Percentiles rank a stretch among this genome's conserved stretches.
phyloP scores from a whole-genome alignment of 2,113 vertebrate species.

The Regulus satrapa region DNA sequence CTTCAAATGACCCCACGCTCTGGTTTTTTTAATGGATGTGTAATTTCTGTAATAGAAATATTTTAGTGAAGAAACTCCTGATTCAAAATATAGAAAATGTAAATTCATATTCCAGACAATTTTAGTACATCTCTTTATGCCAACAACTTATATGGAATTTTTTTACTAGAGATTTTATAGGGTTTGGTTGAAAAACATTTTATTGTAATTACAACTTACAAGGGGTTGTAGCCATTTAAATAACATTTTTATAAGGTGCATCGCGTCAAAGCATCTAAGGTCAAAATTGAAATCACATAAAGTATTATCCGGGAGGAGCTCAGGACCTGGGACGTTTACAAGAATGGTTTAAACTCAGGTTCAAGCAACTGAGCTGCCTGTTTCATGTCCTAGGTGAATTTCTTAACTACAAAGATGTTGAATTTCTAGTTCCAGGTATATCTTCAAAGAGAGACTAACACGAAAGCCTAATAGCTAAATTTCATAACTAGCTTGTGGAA shows the following conservation, averaged over 20 bases:
- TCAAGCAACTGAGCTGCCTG: neutral
- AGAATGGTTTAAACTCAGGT: neutral
- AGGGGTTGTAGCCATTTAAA: neutral
- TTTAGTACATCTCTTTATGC: neutral
- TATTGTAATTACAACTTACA: slow-evolving; percentile 10
- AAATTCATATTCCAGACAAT: neutral
- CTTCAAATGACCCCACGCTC: neutral
- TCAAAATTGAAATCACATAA: neutral
- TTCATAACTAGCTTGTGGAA: neutral
- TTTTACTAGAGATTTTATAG: neutral
- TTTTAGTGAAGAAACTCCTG: neutral
- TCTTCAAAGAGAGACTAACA: neutral
- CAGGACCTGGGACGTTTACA: slow-evolving; percentile 2
- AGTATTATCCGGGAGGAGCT: neutral
- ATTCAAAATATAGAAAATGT: neutral
- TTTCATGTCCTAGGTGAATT: slow-evolving; percentile 3
- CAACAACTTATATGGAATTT: neutral
- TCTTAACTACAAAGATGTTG: slow-evolving; percentile 6
- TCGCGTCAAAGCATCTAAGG: neutral
- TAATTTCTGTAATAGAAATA: neutral
- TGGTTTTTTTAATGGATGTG: neutral
- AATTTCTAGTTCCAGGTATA: slow-evolving; percentile 2
- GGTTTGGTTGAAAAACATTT: slow-evolving; percentile 20
- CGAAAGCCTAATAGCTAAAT: neutral
- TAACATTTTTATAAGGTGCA: slow-evolving; percentile 21